phyloP scores from a whole-genome alignment of 2,113 vertebrate species.

The Mungos mungo region DNA sequence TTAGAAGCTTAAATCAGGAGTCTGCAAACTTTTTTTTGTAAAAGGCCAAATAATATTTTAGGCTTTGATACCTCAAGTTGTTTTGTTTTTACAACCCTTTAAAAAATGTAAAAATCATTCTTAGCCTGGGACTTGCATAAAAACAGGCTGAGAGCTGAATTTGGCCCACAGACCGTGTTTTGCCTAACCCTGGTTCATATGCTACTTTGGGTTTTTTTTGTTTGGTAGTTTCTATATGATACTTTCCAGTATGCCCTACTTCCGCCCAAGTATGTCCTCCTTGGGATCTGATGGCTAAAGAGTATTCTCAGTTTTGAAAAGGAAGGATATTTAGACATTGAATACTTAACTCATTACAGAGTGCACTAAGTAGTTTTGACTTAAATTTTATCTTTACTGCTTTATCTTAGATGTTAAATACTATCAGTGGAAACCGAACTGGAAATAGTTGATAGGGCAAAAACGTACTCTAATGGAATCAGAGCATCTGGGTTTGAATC shows the following conservation, averaged over 20 bases:
- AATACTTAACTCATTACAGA: conserved; percentile 3
- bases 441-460: neutral
- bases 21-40: conserved; percentile 1
- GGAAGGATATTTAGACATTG: neutral
- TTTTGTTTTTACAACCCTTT: conserved; percentile 23
- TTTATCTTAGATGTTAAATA: conserved; percentile 29
- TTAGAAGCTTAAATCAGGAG: neutral
- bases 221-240: conserved; percentile 11
- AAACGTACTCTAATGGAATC: neutral
- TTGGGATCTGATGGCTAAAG: neutral
- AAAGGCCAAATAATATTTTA: neutral
- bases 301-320: conserved; percentile 43
- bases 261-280: neutral
- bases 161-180: neutral
- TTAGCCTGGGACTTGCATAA: neutral
- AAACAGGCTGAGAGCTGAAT: neutral
- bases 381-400: conserved; percentile 36
- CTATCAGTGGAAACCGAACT: neutral
- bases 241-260: neutral
- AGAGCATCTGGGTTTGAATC: conserved; percentile 22
- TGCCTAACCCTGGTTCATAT: neutral
- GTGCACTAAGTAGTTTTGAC: conserved; percentile 20
- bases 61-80: neutral
- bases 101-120: conserved; percentile 20
- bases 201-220: neutral